Conservation (phyloP, 1,140 invertebrate species). For the Cotesia glomerata region DNA sequence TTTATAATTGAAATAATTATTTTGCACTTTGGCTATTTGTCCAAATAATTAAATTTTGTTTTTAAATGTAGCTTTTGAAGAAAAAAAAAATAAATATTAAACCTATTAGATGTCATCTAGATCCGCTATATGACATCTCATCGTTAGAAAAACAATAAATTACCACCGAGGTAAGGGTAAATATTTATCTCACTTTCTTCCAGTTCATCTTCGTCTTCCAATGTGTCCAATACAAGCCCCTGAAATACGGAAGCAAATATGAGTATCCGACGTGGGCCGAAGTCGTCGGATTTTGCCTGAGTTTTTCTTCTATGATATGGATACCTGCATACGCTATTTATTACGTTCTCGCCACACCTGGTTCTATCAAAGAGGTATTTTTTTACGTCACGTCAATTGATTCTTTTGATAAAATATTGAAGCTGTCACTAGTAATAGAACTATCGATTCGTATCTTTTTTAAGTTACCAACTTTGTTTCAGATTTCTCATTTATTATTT, state of each 20-base stretch:
- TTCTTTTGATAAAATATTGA: background rate
- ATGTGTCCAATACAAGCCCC: conserved; percentile 70
- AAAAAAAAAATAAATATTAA: too few species aligned
- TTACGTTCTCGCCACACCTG: conserved; percentile 61
- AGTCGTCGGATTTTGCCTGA: conserved; percentile 73
- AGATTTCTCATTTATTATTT: too few species aligned
- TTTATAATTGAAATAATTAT: too few species aligned
- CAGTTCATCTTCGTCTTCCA: conserved; percentile 78
- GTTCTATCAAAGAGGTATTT: conserved; percentile 63
- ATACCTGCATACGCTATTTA: conserved; percentile 74
- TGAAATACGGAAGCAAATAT: conserved; percentile 72
- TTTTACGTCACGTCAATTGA: conserved; percentile 1
- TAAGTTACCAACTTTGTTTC: too few species aligned
- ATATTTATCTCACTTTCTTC: conserved; percentile 33
- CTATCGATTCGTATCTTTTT: background rate
- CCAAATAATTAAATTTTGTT: too few species aligned
- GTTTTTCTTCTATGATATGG: conserved; percentile 77
- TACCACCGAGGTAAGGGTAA: background rate
- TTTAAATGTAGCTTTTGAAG: too few species aligned
- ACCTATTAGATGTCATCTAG: too few species aligned
- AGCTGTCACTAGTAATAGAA: background rate
- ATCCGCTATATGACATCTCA: too few species aligned
- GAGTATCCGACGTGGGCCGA: conserved; percentile 79
- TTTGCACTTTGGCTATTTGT: too few species aligned
- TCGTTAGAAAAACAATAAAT: background rate